A percentile compares a stretch with the other conserved stretches of the same genome.
phyloP scores from a whole-genome alignment of 1,140 invertebrate genomes.

The Heliconius hermathena region DNA sequence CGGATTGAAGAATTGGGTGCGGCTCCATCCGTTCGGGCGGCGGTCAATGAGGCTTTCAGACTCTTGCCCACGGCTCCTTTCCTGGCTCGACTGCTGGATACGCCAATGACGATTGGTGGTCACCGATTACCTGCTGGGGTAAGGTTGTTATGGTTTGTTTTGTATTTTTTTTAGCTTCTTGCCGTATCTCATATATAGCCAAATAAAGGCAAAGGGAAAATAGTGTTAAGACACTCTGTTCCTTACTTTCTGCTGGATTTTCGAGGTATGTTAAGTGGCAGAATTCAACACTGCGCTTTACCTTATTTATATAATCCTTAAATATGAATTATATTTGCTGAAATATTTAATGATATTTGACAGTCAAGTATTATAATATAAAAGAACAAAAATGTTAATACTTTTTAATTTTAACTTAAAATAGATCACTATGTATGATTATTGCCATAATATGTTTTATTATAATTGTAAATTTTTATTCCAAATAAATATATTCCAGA shows the following conservation, averaged over 20 bases:
- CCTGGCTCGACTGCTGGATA: conserved; percentile 90
- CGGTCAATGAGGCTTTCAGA: conserved; percentile 92
- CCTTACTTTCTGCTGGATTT: too few relatives aligned
- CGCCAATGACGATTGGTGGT: conserved; percentile 88
- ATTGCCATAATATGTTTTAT: not conserved
- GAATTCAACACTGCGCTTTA: too few relatives aligned
- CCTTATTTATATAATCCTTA: too few relatives aligned
- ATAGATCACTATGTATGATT: not conserved
- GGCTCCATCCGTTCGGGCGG: conserved; percentile 91
- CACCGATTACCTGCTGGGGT: conserved; percentile 90
- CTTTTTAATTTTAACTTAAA: not conserved
- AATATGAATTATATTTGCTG: too few relatives aligned
- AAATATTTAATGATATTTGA: not conserved
- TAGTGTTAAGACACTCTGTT: too few relatives aligned
- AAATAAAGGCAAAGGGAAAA: too few relatives aligned
- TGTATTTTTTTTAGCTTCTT: not conserved
- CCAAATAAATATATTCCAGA: conserved; percentile 80
- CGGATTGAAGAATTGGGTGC: conserved; percentile 84
- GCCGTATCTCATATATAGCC: too few relatives aligned
- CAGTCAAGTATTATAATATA: not conserved
- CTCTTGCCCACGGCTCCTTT: conserved; percentile 92
- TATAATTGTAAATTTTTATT: not conserved
- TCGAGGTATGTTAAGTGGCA: too few relatives aligned
- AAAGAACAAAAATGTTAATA: not conserved
- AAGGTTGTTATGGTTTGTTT: conserved; percentile 58